These are phyloP conservation scores for Drosophila siamana DNA, from an alignment of 2,888 invertebrate species.

Conservation along the genomic window DNA sequence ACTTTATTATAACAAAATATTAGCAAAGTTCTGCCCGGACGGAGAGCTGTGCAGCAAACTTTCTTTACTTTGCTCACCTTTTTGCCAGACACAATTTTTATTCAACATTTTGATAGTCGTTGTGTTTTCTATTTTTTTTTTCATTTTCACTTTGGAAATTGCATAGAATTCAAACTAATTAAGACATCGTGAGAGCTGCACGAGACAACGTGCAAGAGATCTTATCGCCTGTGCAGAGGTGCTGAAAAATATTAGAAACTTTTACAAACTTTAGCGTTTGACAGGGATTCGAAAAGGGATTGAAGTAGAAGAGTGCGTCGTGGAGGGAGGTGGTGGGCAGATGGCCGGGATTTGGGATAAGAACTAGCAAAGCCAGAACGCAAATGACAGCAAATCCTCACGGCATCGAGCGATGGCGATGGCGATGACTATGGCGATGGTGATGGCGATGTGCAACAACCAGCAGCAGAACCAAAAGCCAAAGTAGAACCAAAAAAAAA, in stretches of 20 bases:
- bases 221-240: slow-evolving; percentile 76
- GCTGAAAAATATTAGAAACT: slow-evolving; percentile 79
- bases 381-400: slow-evolving; percentile 79
- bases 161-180: slow-evolving; percentile 80
- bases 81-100: slow-evolving; percentile 11
- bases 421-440: neutral
- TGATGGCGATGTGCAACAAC: slow-evolving; percentile 24
- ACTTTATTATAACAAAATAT: slow-evolving; percentile 77
- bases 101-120: slow-evolving; percentile 5
- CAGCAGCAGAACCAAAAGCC: slow-evolving; percentile 13
- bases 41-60: slow-evolving; percentile 51
- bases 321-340: neutral
- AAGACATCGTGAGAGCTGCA: slow-evolving; percentile 55
- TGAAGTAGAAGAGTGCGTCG: neutral
- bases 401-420: slow-evolving; percentile 39
- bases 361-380: slow-evolving; percentile 37
- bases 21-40: slow-evolving; percentile 70
- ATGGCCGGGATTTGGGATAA: neutral
- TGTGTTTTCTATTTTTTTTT: slow-evolving; percentile 6
- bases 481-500: slow-evolving; percentile 6
- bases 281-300: slow-evolving; percentile 45
- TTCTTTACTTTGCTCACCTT: slow-evolving; percentile 23
- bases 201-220: slow-evolving; percentile 60
- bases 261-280: slow-evolving; percentile 76
- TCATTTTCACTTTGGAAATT: slow-evolving; percentile 47